Percentiles rank a stretch among this genome's conserved stretches.
Evolutionary conservation across 2,113 vertebrate genomes (phyloP).

Genomic region (Smithornis capensis): DNA sequence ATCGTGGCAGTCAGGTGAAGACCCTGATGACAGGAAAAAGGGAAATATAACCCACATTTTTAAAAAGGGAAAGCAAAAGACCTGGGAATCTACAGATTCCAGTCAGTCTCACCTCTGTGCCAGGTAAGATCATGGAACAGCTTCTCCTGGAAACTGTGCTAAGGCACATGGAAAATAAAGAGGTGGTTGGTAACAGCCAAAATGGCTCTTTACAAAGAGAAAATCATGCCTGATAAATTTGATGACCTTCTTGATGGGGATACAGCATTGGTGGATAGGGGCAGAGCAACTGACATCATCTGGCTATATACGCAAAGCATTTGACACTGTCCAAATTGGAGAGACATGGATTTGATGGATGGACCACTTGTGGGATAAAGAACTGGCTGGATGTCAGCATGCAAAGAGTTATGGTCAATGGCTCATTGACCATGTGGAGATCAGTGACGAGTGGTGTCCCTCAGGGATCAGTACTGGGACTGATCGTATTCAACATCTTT

Average conservation of each 20-base stretch:
- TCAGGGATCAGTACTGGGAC: neutral
- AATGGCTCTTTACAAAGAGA: neutral
- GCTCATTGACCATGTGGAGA: fast-evolving
- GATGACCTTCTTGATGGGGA: neutral
- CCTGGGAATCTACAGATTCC: neutral
- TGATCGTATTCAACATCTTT: fast-evolving
- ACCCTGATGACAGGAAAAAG: fast-evolving
- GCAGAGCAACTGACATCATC: neutral
- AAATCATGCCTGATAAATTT: neutral
- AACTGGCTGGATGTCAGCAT: neutral
- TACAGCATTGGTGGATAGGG: neutral
- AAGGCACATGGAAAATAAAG: neutral
- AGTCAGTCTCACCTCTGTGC: neutral
- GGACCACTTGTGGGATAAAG: neutral
- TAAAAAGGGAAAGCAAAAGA: neutral
- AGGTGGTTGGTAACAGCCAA: neutral
- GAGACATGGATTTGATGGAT: neutral
- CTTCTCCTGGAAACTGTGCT: neutral
- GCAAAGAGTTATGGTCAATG: neutral
- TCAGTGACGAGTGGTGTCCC: neutral
- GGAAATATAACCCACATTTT: neutral
- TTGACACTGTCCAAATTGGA: neutral
- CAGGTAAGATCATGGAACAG: neutral
- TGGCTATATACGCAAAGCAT: neutral
- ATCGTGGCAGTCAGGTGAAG: neutral